Evolutionary conservation across 2,113 vertebrate genomes (phyloP).

Genomic region (Paradisaea rubra): DNA sequence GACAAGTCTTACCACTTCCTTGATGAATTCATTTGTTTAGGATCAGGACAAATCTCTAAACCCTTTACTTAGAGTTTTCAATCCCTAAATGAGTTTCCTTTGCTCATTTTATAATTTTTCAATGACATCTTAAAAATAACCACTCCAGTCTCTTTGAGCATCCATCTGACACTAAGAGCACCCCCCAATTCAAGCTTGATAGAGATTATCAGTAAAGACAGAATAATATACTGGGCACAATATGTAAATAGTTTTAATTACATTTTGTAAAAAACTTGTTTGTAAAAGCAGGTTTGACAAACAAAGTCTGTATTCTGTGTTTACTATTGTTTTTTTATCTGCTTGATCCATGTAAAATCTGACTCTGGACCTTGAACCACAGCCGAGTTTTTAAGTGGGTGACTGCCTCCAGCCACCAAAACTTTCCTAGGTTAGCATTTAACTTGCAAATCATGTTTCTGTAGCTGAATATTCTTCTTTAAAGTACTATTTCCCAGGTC

Average conservation of each 20-base stretch:
- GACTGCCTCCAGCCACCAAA: not conserved
- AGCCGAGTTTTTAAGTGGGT: not conserved
- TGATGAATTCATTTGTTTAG: not conserved
- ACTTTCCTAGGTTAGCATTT: not conserved
- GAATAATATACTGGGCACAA: not conserved
- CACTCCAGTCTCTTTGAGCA: not conserved
- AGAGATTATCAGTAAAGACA: not conserved
- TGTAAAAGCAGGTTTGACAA: not conserved
- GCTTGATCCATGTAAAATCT: not conserved
- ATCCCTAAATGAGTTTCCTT: not conserved
- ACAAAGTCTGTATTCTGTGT: not conserved
- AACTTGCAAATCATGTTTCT: not conserved
- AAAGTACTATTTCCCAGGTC: not conserved
- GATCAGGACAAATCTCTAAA: not conserved
- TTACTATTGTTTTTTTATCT: not conserved
- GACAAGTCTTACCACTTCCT: not conserved
- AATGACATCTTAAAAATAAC: not conserved
- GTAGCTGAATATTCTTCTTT: not conserved
- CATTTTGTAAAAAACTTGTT: not conserved
- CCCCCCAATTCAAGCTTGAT: rapidly evolving
- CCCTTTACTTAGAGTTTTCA: not conserved
- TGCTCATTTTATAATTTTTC: not conserved
- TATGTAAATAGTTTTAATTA: not conserved
- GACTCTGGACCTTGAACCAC: not conserved
- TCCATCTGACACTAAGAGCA: not conserved